Conservation (phyloP, 2,113 vertebrate genomes). For the Platysteira castanea region DNA sequence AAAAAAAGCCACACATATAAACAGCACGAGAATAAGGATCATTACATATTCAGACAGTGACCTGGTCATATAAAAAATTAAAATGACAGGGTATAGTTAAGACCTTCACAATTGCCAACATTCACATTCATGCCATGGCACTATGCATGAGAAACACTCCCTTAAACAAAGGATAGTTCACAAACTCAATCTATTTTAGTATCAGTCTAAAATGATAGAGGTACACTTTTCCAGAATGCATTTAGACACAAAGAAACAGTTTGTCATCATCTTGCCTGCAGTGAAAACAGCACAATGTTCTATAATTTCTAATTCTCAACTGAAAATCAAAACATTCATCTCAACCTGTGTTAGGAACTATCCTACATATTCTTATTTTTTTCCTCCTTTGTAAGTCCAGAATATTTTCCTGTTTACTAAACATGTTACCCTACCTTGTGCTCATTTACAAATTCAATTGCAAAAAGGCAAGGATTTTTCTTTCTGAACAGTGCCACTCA, state of each 20-base stretch:
- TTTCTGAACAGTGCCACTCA: neutral
- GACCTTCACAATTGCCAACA: neutral
- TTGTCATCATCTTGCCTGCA: neutral
- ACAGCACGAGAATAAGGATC: neutral
- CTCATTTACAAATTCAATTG: neutral
- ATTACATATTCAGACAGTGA: neutral
- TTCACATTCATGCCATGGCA: neutral
- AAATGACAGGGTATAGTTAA: neutral
- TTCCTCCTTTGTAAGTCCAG: neutral
- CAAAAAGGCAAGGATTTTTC: neutral
- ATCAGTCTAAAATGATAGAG: neutral
- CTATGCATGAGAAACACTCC: neutral
- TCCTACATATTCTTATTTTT: neutral
- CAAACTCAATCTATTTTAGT: neutral
- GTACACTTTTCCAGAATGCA: neutral
- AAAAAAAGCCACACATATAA: neutral
- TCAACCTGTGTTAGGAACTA: neutral
- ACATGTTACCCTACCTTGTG: neutral
- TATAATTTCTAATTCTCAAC: neutral
- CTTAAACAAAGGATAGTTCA: neutral
- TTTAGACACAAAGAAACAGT: neutral
- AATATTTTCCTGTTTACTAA: neutral
- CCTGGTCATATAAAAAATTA: neutral
- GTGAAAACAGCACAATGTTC: neutral
- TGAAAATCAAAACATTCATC: neutral